phyloP scores from a whole-genome alignment of 2,797 vertebrate species.

The Intellagama lesueurii region DNA sequence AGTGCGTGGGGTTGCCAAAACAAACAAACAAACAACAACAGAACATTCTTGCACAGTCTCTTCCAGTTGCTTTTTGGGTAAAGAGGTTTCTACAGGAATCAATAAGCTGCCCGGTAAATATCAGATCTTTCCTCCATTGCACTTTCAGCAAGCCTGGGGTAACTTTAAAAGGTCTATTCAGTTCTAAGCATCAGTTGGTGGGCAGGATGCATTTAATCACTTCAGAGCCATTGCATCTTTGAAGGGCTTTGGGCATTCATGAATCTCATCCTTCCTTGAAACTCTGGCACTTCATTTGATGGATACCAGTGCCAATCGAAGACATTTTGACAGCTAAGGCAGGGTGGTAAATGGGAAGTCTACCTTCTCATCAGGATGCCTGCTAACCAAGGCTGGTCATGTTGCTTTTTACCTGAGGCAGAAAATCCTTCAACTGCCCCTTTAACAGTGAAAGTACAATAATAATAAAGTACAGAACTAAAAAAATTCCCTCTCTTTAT shows the following conservation, averaged over 20 bases:
- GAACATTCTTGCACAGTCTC: not conserved
- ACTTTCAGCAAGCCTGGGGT: not conserved
- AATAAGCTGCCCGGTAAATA: not conserved
- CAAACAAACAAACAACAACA: no score
- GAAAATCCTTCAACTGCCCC: not conserved
- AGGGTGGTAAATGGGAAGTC: no score
- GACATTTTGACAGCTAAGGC: not conserved
- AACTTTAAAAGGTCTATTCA: not conserved
- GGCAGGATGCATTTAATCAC: not conserved
- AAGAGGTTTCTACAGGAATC: not conserved
- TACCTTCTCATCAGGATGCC: not conserved
- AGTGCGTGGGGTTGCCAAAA: no score
- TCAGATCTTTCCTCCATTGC: not conserved
- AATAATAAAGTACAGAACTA: not conserved
- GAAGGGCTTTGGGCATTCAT: not conserved
- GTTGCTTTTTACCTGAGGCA: not conserved
- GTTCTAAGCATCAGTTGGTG: not conserved
- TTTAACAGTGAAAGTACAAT: not conserved
- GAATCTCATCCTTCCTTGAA: not conserved
- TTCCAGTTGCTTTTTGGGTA: not conserved
- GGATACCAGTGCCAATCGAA: not conserved
- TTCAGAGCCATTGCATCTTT: not conserved
- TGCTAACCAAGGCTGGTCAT: not conserved
- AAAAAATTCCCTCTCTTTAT: not conserved
- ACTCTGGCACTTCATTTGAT: not conserved